Evolutionary conservation across 1,140 invertebrate genomes (phyloP).

Genomic region (Asbolus verrucosus): DNA sequence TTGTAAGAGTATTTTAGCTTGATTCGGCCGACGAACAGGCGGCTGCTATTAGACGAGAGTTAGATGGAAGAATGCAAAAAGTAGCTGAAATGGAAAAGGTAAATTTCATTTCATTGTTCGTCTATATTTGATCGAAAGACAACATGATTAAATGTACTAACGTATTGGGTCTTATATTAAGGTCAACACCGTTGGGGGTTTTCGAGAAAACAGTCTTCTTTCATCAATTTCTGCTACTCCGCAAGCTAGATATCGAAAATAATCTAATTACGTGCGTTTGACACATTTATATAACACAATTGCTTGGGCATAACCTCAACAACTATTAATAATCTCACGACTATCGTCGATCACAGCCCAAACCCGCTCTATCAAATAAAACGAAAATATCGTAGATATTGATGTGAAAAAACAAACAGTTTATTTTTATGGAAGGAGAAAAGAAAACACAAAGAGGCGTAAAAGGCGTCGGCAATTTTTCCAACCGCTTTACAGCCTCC

Average conservation of each 20-base stretch:
- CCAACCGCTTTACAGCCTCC: slow-evolving; percentile 7
- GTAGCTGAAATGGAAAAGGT: slow-evolving; percentile 98
- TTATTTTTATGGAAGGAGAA: background rate
- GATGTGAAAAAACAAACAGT: background rate
- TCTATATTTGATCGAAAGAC: slow-evolving; percentile 38
- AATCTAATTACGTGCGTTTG: slow-evolving; percentile 23
- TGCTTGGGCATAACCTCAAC: background rate
- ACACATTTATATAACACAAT: slow-evolving; percentile 25
- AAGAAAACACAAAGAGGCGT: slow-evolving; percentile 12
- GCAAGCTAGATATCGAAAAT: slow-evolving; percentile 8
- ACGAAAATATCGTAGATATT: background rate
- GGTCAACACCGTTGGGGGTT: slow-evolving; percentile 34
- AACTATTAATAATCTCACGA: slow-evolving; percentile 5
- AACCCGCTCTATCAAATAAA: too few species aligned
- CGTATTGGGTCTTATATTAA: slow-evolving; percentile 27
- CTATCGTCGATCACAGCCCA: background rate
- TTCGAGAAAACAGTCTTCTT: slow-evolving; percentile 28
- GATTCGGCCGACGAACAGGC: slow-evolving; percentile 99
- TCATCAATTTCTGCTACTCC: slow-evolving; percentile 12
- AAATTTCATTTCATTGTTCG: slow-evolving; percentile 54
- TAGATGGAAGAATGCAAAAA: slow-evolving; percentile 96
- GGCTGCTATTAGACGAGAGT: slow-evolving; percentile 97
- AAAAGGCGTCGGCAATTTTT: slow-evolving; percentile 10
- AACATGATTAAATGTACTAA: slow-evolving; percentile 43
- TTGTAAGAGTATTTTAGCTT: slow-evolving; percentile 72